Evolutionary conservation across 2,113 vertebrate genomes (phyloP).

Genomic region (Pterocles burchelli): DNA sequence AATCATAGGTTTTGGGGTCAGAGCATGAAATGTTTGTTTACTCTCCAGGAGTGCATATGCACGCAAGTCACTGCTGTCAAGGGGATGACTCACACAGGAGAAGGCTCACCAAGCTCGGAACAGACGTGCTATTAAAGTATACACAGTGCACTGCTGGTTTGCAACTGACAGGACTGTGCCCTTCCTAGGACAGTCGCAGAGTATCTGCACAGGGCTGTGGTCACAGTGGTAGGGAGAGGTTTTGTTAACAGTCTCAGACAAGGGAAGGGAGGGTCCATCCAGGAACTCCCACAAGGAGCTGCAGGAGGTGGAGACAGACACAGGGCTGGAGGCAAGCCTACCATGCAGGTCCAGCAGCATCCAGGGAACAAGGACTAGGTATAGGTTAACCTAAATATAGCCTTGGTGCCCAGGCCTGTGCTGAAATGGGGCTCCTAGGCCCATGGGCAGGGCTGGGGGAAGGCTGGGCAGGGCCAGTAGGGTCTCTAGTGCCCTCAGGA

Average conservation of each 20-base stretch:
- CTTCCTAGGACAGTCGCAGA: not conserved
- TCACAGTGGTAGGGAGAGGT: not conserved
- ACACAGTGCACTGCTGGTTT: not conserved
- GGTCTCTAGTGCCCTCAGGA: not conserved
- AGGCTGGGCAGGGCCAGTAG: not conserved
- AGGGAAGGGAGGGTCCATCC: not conserved
- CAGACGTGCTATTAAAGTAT: not conserved
- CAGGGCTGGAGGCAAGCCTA: not conserved
- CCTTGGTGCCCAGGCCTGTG: not conserved
- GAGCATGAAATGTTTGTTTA: not conserved
- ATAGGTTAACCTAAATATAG: not conserved
- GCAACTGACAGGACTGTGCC: not conserved
- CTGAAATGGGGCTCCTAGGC: not conserved
- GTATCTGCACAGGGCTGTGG: not conserved
- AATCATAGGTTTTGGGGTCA: not conserved
- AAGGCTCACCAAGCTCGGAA: not conserved
- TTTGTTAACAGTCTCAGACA: not conserved
- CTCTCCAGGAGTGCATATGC: not conserved
- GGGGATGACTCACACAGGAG: not conserved
- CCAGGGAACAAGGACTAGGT: not conserved
- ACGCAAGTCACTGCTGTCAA: not conserved
- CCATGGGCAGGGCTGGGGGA: accelerated
- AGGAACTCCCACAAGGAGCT: not conserved
- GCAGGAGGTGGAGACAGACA: not conserved
- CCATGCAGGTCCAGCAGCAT: not conserved